Conservation (phyloP, 2,113 vertebrate species). For the Engystomops pustulosus region DNA sequence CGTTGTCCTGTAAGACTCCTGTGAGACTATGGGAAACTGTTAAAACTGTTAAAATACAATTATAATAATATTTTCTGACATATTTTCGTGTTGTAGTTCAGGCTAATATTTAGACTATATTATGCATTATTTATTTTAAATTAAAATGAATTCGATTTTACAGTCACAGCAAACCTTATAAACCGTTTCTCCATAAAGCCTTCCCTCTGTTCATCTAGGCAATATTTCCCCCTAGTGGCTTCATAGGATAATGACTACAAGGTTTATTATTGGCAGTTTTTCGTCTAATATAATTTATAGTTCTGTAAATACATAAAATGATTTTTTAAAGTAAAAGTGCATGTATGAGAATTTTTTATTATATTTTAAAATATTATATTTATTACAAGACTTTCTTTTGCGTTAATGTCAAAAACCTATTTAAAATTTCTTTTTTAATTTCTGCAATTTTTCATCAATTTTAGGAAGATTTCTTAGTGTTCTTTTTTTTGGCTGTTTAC, state of each 20-base stretch:
- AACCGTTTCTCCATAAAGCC: not conserved
- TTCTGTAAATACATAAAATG: not conserved
- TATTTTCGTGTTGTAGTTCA: not conserved
- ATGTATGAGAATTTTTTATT: too few species aligned
- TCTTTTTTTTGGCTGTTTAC: too few species aligned
- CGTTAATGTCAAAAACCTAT: too few species aligned
- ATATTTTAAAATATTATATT: too few species aligned
- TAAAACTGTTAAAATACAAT: not conserved
- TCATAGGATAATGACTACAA: not conserved
- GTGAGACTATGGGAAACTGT: not conserved
- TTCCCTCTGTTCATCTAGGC: slow-evolving; percentile 11
- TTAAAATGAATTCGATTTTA: not conserved
- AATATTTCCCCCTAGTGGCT: slow-evolving; percentile 44
- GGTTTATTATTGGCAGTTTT: too few species aligned
- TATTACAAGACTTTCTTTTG: too few species aligned
- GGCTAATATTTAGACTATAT: not conserved
- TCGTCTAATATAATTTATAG: too few species aligned
- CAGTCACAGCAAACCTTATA: not conserved
- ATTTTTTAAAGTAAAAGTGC: too few species aligned
- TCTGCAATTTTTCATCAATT: too few species aligned
- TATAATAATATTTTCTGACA: not conserved
- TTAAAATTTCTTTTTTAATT: too few species aligned
- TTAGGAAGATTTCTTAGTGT: too few species aligned
- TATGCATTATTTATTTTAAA: not conserved
- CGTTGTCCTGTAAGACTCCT: too few species aligned